phyloP scores from a whole-genome alignment of 2,888 invertebrate genomes.

The Drosophila rellima region DNA sequence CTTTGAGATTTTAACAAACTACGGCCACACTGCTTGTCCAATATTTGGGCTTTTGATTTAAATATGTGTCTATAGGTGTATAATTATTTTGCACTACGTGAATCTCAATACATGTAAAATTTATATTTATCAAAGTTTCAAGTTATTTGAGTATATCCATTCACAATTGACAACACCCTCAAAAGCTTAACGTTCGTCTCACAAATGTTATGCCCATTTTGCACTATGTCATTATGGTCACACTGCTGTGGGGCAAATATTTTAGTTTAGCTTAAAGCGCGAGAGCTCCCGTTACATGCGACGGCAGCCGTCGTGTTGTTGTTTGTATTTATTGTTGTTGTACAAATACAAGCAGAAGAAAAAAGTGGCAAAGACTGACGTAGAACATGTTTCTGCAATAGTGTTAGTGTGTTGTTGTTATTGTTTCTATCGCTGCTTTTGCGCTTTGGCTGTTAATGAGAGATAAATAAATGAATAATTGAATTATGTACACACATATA shows the following conservation, averaged over 20 bases:
- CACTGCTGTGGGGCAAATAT: slow-evolving; percentile 47
- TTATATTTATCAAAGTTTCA: neutral
- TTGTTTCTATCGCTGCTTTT: slow-evolving; percentile 54
- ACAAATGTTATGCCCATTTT: neutral
- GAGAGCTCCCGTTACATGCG: slow-evolving; percentile 60
- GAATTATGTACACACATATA: slow-evolving; percentile 65
- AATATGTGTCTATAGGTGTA: neutral
- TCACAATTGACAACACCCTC: neutral
- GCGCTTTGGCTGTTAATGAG: slow-evolving; percentile 70
- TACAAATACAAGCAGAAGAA: slow-evolving; percentile 55
- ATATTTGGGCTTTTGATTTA: neutral
- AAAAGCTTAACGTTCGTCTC: slow-evolving; percentile 1
- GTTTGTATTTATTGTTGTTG: slow-evolving; percentile 52
- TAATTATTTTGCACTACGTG: neutral
- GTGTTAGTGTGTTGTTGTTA: slow-evolving; percentile 67
- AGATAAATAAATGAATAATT: slow-evolving; percentile 81
- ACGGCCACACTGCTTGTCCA: slow-evolving; percentile 12
- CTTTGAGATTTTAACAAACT: neutral
- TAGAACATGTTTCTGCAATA: slow-evolving; percentile 75
- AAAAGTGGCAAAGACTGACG: slow-evolving; percentile 62
- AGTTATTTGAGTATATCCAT: neutral
- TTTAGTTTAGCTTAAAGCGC: slow-evolving; percentile 77
- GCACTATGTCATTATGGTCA: slow-evolving; percentile 44
- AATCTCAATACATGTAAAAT: neutral
- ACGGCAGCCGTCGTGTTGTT: slow-evolving; percentile 62